Evolutionary conservation across 1,140 invertebrate genomes (phyloP), one percentile per base, ranked within the genome.

Genomic region (Bombus terrestris): DNA sequence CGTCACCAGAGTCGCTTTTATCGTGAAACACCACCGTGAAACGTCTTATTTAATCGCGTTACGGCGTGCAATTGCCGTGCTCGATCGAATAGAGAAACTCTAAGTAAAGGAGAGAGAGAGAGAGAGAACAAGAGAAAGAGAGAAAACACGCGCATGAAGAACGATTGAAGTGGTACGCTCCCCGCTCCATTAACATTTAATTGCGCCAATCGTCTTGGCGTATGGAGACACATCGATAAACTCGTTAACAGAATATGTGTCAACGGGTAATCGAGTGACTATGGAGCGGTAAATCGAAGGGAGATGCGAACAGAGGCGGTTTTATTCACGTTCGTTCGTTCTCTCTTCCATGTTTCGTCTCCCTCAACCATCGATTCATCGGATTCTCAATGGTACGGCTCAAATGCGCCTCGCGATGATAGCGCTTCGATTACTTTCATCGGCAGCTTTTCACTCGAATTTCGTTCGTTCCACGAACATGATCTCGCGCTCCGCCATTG

Each of bases 361-460:
- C 41, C 10, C 47, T 25, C 43, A 15, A 22, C 43, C 32, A 18
- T 22, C 25, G 79, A 25, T 71, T 66, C 79, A 57, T 80, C n/a
- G 35, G 41, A 28, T 53, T 53, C 64, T 69, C 64, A 53, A 71
- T 68, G 47, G 47, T 1, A n/a, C 43, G 25, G 64, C 18, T 68
- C 77, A 15, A 53, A 66, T 53, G 35, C n/a, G 32, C 22, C 28
- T 13, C 79, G 35, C 47, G 68, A 72, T 41, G 18, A 74, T 74
- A 74, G 66, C 68, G 25, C 69, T 72, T 81, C 68, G 53, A 81
- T 81, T 81, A 81, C 43, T 72, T 81, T 72, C 68, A 37, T 25
- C 47, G 12, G 22, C 22, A 32, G 43, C n/a, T 41, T 81, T 72
- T 25, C 18, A 10, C 47, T 57, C 18, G 47, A 41, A 53, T 81